Evolutionary conservation across 2,888 invertebrate genomes (phyloP).

Genomic region (Caenorhabditis uteleia): DNA sequence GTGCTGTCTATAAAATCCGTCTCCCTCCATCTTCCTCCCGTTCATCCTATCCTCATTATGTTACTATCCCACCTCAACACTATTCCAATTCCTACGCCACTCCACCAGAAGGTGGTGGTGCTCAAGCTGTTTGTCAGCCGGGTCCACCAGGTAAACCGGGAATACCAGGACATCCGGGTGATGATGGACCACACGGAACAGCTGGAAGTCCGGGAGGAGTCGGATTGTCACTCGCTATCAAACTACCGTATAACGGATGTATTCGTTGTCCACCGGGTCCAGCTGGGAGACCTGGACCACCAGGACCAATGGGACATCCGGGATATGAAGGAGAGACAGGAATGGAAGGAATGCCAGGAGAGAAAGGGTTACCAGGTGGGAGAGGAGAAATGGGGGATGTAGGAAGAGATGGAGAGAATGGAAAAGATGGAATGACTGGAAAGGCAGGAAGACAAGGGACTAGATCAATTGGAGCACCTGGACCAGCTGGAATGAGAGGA

Average conservation of each 20-base stretch:
- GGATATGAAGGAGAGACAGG: slow-evolving; percentile 8
- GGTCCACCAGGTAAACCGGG: slow-evolving; percentile 29
- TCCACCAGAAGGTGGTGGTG: neutral
- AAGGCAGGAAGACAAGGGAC: slow-evolving; percentile 25
- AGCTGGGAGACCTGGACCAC: slow-evolving; percentile 16
- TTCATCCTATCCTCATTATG: neutral
- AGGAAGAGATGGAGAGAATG: slow-evolving; percentile 7
- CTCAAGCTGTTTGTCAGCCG: slow-evolving; percentile 11
- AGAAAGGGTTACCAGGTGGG: slow-evolving; percentile 12
- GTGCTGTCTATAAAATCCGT: slow-evolving; percentile 3
- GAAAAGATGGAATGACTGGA: slow-evolving; percentile 14
- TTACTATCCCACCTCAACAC: neutral
- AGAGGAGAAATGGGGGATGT: slow-evolving; percentile 18
- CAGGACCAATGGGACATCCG: slow-evolving; percentile 19
- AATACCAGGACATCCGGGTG: slow-evolving; percentile 25
- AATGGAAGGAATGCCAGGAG: slow-evolving; percentile 17
- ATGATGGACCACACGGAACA: slow-evolving; percentile 17
- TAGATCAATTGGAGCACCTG: slow-evolving; percentile 10
- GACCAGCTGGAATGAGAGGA: slow-evolving; percentile 14
- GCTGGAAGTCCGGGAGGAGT: slow-evolving; percentile 26
- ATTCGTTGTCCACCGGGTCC: slow-evolving; percentile 30
- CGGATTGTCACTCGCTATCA: slow-evolving; percentile 21
- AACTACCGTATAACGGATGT: slow-evolving; percentile 31
- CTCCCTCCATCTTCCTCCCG: neutral
- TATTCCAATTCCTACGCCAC: neutral